These are phyloP conservation scores for Hirtodrosophila confusa DNA, from an alignment of 2,888 invertebrate species.

Conservation along the genomic window DNA sequence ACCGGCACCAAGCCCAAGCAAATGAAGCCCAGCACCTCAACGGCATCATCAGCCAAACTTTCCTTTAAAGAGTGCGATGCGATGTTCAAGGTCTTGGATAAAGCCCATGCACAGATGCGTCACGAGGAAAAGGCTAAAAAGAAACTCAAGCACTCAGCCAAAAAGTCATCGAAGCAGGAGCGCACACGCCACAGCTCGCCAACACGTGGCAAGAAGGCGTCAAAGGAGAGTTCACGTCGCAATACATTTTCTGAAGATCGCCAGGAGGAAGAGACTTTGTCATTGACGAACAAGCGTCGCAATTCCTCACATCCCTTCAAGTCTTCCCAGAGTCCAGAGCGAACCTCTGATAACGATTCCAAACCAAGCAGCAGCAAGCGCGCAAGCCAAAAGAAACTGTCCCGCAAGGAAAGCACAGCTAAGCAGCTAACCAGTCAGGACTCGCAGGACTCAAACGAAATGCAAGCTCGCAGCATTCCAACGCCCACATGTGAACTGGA, in stretches of 20 bases:
- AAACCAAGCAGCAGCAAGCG: conserved; percentile 34
- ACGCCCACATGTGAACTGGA: conserved; percentile 52
- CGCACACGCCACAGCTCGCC: not conserved
- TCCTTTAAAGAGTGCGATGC: conserved; percentile 55
- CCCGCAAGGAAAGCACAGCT: conserved; percentile 14
- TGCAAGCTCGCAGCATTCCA: conserved; percentile 6
- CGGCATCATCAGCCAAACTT: not conserved
- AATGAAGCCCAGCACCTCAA: conserved; percentile 11
- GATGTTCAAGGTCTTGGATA: conserved; percentile 61
- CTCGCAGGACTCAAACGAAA: conserved; percentile 38
- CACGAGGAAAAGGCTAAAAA: conserved; percentile 58
- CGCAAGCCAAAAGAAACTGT: conserved; percentile 12
- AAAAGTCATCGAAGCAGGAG: conserved; percentile 22
- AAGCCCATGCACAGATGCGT: conserved; percentile 42
- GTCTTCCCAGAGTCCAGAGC: conserved; percentile 30
- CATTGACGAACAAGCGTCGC: conserved; percentile 43
- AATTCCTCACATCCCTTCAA: conserved; percentile 56
- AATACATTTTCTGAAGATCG: conserved; percentile 46
- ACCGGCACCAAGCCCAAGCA: conserved; percentile 11
- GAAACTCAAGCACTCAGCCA: conserved; percentile 39
- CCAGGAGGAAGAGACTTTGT: conserved; percentile 4
- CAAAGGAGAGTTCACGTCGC: conserved; percentile 20
- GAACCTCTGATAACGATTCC: conserved; percentile 7
- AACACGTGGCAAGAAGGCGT: conserved; percentile 17
- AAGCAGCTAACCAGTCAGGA: conserved; percentile 20